Base-by-base conservation (phyloP, 2,797 vertebrate species). In the Siniperca undulata region DNA sequence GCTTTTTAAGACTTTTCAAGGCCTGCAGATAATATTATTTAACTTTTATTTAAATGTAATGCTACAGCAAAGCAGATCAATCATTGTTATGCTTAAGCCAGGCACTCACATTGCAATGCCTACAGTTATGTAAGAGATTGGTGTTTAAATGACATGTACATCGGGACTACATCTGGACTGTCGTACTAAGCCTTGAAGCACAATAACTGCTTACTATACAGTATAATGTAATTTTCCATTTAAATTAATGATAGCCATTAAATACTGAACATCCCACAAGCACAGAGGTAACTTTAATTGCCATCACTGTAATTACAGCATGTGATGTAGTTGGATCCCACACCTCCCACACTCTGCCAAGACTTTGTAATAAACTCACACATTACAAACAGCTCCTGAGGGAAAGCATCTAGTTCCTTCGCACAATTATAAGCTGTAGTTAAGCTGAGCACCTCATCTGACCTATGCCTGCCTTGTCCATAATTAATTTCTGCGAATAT, bases 291-390 rank as follows among this genome's bases (percentile, higher is more conserved):
- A 77, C 81, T 79, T 84, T 67, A 84, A 80, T 82, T 77, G 77
- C 67, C 70, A 65, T 82, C 75, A 46, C 79, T 81, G 77, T 89
- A 88, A 88, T 90, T 87, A 79, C 66, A 27, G 78, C 66, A 40
- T 74, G 75, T 77, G 81, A 90, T 80, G 69, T 36, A 48, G 78
- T 5, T 70, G 80, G 74, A 84, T 70, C 66, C 77, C 38, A 71
- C 72, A 70, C 70, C 81, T 79, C 87, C 80, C 65, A 85, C 82
- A 44, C 58, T 27, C 83, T 69, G 73, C 83, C 80, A 60, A 77
- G 78, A 66, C 66, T 70, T 65, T 66, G 73, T 60, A 68, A 87
- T 82, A 65, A 90, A 88, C 17, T n/a, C 67, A 73, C 61, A 68
- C 69, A 81, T 91, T 74, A 76, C 58, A 65, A n/a, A 56, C 42